Base-by-base conservation (phyloP, 2,113 vertebrate genomes). In the Elachura formosa region DNA sequence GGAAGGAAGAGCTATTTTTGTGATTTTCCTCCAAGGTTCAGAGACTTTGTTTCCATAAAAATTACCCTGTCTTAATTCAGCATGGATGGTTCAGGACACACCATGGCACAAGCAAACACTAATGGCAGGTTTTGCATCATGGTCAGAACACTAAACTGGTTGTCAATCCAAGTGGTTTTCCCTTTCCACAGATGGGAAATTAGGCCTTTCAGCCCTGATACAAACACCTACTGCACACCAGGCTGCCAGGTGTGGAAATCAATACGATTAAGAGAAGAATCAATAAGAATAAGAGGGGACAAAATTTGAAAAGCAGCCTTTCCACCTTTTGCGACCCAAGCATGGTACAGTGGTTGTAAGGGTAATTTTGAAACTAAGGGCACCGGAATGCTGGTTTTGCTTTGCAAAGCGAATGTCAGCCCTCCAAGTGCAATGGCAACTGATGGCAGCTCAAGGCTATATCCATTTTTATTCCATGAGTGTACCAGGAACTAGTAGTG, bases 361-460 rank as follows among this genome's bases (percentile, higher is more conserved):
- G 58, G 58, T 55, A 63, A 85, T 89, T 75, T 82, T 82, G 68
- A 82, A 82, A 40, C 45, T 25, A 22, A 91, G 78, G 87, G 75
- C 84, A 77, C 33, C 85, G 71, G 41, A 79, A 10, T 45, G 84
- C 55, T 93, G 72, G 7, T 93, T 83, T 51, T 85, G 54, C 83
- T 96, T 73, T 95, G 89, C 71, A 84, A 93, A 85, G 67, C 61
- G 94, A 92, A 92, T 94, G 89, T 87, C 91, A 94, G 17, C 16
- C 89, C 73, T 94, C 68, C 62, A 87, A 72, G 34, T 12, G 26
- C 48, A 93, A 74, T 46, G 74, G 75, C 45, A 89, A 90, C 46
- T 91, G 91, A 94, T 83, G 77, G 84, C 95, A 94, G 87, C 93
- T 93, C 71, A 91, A 87, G 82, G 93, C 89, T 93, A 80, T 74